phyloP scores from a whole-genome alignment of 2,113 vertebrate genomes.

The Willisornis vidua region DNA sequence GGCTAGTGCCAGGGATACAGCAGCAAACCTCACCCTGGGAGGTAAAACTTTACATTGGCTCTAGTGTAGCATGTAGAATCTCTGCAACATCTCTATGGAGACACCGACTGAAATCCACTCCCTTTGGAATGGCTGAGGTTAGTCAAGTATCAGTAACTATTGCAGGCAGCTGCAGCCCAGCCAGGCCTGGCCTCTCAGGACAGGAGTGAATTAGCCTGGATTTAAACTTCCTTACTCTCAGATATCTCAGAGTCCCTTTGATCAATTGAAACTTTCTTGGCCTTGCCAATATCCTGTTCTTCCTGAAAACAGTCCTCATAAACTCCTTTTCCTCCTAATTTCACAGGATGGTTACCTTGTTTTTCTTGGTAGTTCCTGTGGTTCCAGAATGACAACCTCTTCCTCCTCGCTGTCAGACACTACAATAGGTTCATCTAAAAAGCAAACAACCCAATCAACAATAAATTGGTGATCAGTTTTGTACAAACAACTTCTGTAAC shows the following conservation, averaged over 20 bases:
- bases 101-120: neutral
- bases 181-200: too few species aligned
- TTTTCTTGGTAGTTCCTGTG: constrained; percentile 68
- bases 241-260: neutral
- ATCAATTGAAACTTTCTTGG: neutral
- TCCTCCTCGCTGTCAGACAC: constrained; percentile 96
- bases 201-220: neutral
- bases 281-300: neutral
- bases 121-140: neutral
- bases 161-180: neutral
- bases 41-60: neutral
- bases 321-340: neutral
- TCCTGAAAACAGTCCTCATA: neutral
- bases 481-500: neutral
- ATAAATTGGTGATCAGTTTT: neutral
- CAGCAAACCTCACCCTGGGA: neutral
- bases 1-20: neutral
- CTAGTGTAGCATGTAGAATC: accelerated
- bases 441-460: neutral
- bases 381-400: constrained; percentile 89
- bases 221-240: neutral
- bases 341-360: constrained; percentile 70
- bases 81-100: neutral
- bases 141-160: accelerated
- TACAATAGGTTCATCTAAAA: constrained; percentile 82